These are phyloP conservation scores for Ispidina picta DNA, from an alignment of 2,797 vertebrate genomes.

Conservation along the genomic window DNA sequence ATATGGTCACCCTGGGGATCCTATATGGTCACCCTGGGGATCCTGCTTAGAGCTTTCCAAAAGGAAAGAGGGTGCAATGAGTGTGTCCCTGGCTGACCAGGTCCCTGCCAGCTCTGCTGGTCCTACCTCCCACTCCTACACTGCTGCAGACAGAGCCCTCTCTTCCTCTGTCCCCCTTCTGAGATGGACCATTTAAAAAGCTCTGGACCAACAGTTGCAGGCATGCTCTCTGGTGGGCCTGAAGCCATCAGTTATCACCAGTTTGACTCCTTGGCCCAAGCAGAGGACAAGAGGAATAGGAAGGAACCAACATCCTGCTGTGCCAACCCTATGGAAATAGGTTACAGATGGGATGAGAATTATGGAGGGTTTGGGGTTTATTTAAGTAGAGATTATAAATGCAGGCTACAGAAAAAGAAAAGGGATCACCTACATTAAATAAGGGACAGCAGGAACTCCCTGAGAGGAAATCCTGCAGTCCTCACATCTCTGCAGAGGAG, in stretches of 20 bases:
- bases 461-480: neutral
- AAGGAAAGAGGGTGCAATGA: neutral
- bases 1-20: neutral
- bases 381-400: neutral
- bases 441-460: neutral
- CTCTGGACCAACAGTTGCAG: neutral
- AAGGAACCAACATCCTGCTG: neutral
- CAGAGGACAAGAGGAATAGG: neutral
- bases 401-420: neutral
- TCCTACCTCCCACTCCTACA: neutral
- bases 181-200: neutral
- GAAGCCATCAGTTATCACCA: neutral
- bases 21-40: neutral
- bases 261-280: neutral
- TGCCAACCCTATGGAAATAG: fast-evolving
- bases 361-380: fast-evolving
- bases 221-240: fast-evolving
- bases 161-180: neutral
- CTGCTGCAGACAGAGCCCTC: neutral
- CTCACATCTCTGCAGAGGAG: neutral
- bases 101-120: neutral
- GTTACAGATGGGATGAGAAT: neutral
- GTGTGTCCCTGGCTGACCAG: fast-evolving
- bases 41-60: neutral
- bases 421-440: neutral